Evolutionary conservation across 2,888 invertebrate species (phyloP).

Genomic region (Himalopsyche tibetana): DNA sequence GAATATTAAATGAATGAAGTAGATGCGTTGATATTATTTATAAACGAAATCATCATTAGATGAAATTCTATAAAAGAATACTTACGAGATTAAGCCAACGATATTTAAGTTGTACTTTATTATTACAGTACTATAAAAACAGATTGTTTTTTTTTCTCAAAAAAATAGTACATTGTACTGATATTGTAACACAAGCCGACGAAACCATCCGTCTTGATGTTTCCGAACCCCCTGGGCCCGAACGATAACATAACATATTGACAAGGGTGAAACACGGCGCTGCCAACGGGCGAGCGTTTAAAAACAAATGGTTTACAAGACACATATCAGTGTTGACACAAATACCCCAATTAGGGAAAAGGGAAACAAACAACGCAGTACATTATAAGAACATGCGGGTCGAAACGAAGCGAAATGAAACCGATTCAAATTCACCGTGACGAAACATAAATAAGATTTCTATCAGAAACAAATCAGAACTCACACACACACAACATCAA

Average conservation of each 20-base stretch:
- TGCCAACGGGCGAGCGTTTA: conserved; percentile 23
- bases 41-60: no score
- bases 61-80: no score
- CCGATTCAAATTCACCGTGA: not conserved
- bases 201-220: conserved; percentile 7
- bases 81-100: no score
- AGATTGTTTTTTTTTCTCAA: no score
- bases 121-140: no score
- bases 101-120: no score
- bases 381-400: conserved; percentile 36
- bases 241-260: conserved; percentile 35
- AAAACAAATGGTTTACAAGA: conserved; percentile 41
- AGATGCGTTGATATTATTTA: no score
- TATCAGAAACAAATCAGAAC: conserved; percentile 38
- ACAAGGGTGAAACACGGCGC: conserved; percentile 37
- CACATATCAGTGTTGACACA: conserved; percentile 38
- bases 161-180: no score
- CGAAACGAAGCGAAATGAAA: conserved; percentile 31
- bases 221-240: not conserved
- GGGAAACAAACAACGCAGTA: conserved; percentile 32
- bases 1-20: no score
- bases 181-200: no score
- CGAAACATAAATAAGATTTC: conserved; percentile 28
- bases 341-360: conserved; percentile 43
- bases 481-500: not conserved